A percentile compares a stretch with the other conserved stretches of the same genome.
phyloP scores from a whole-genome alignment of 2,797 vertebrate species.

The Bradypodion pumilum region DNA sequence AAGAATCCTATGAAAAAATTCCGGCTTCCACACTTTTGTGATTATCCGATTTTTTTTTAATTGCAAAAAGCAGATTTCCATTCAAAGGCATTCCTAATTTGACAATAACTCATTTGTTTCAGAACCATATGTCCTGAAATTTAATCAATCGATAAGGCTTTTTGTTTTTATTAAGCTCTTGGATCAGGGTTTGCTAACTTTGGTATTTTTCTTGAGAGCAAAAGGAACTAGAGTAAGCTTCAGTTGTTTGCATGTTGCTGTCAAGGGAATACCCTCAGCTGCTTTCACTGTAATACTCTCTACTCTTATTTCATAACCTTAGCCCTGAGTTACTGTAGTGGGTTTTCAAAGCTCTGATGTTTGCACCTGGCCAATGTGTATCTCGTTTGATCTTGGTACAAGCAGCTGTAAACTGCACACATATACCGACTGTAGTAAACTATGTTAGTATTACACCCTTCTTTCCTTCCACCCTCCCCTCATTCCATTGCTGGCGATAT shows the following conservation, averaged over 20 bases:
- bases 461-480: slow-evolving; percentile 15
- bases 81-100: slow-evolving; percentile 3
- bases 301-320: slow-evolving; percentile 5
- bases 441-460: neutral
- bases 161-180: slow-evolving; percentile 1
- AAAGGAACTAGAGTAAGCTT: slow-evolving; percentile 9
- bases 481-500: slow-evolving; percentile 17
- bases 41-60: neutral
- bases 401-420: slow-evolving; percentile 5
- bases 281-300: slow-evolving; percentile 1
- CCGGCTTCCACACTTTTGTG: neutral
- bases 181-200: neutral
- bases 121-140: slow-evolving; percentile 4
- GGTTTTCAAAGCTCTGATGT: slow-evolving; percentile 12
- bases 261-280: slow-evolving; percentile 21
- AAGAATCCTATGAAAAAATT: neutral
- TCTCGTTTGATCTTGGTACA: slow-evolving; percentile 13
- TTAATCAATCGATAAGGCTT: neutral
- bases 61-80: neutral
- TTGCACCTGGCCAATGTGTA: slow-evolving; percentile 23
- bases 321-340: slow-evolving; percentile 21
- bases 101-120: slow-evolving; percentile 17
- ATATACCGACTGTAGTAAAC: slow-evolving; percentile 21
- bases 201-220: neutral
- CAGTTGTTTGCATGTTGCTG: slow-evolving; percentile 29